phyloP scores from a whole-genome alignment of 1,140 invertebrate genomes.

The Drosophila paulistorum region DNA sequence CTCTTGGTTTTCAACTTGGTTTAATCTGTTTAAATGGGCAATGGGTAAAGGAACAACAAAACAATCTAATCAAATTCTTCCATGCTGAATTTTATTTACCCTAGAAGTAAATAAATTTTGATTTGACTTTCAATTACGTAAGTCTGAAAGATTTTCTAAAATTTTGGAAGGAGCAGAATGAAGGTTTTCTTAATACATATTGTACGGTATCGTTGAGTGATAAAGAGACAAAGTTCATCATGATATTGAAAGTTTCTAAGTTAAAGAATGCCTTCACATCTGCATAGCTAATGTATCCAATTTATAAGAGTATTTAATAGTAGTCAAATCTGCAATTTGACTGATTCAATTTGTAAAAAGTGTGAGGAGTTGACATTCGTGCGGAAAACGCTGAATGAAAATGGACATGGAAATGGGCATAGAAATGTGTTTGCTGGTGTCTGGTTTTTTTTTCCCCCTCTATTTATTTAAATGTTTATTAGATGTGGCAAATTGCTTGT shows the following conservation, averaged over 20 bases:
- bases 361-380: constrained; percentile 10
- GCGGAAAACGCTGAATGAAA: constrained; percentile 2
- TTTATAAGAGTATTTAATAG: background rate
- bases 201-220: no score
- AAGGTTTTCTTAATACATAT: no score
- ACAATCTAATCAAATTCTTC: background rate
- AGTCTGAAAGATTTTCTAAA: no score
- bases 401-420: constrained; percentile 8
- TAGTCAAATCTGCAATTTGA: constrained; percentile 45
- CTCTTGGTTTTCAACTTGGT: constrained; percentile 56
- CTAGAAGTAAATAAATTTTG: background rate
- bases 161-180: no score
- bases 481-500: constrained; percentile 13
- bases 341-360: constrained; percentile 65
- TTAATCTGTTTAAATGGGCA: constrained; percentile 70
- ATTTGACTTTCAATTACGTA: background rate
- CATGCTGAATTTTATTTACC: background rate
- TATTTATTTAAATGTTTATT: constrained; percentile 13
- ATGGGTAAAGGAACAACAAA: constrained; percentile 23
- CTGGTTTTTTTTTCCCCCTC: background rate
- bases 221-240: no score
- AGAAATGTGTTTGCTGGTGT: background rate
- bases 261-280: no score
- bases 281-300: background rate
- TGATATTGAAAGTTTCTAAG: no score